Percentiles rank a stretch among this genome's conserved stretches.
These are phyloP conservation scores for Steinernema feltiae DNA, from an alignment of 1,140 invertebrate genomes.

Conservation along the genomic window DNA sequence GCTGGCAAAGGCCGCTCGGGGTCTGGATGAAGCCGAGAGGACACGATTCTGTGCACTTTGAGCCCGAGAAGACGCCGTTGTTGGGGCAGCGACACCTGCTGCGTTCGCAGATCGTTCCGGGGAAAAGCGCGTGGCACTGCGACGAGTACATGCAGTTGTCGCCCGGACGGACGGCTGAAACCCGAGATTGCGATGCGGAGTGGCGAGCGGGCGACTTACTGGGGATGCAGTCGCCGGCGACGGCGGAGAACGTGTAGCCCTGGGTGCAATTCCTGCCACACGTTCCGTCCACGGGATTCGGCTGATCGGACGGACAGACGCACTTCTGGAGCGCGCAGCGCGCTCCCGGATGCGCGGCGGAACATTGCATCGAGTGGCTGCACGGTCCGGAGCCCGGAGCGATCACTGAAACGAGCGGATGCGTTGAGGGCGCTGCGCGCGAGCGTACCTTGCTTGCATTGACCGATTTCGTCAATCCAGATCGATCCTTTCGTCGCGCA, in stretches of 20 bases:
- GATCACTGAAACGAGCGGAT: conserved; percentile 43
- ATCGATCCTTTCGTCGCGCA: conserved; percentile 48
- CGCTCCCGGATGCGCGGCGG: conserved; percentile 49
- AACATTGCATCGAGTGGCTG: conserved; percentile 52
- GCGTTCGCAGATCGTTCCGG: conserved; percentile 51
- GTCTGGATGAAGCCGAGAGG: conserved; percentile 46
- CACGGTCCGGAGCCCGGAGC: conserved; percentile 48
- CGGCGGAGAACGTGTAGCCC: conserved; percentile 46
- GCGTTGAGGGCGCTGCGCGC: background rate
- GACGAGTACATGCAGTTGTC: conserved; percentile 53
- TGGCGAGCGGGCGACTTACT: conserved; percentile 32
- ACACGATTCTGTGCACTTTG: conserved; percentile 42
- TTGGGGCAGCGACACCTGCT: conserved; percentile 48
- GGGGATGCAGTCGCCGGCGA: conserved; percentile 52
- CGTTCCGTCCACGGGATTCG: conserved; percentile 52
- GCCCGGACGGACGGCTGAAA: conserved; percentile 39
- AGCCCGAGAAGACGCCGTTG: conserved; percentile 48
- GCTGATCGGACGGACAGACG: conserved; percentile 44
- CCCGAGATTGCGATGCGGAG: background rate
- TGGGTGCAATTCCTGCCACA: conserved; percentile 46
- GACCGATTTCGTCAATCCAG: conserved; percentile 54
- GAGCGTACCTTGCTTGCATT: conserved; percentile 55
- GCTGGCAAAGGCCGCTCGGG: conserved; percentile 47
- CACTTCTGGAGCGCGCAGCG: conserved; percentile 49
- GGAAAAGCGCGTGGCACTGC: conserved; percentile 52